Evolutionary conservation across 1,140 invertebrate species (phyloP), one percentile per base, ranked within the genome.

Genomic region (Drosophila kepulauana): DNA sequence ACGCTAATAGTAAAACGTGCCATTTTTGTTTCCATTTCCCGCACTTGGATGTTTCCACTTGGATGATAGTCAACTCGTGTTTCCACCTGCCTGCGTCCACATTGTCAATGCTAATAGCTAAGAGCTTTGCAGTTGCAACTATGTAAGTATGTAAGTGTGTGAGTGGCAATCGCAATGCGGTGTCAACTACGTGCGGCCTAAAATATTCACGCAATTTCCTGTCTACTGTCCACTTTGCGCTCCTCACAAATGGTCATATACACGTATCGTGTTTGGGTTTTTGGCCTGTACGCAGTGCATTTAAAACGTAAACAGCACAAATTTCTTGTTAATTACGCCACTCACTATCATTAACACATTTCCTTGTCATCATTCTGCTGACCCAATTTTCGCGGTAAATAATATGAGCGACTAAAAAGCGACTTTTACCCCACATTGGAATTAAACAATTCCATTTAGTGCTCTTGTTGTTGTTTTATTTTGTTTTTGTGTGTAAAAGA

Each of bases 331-430:
- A 85, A 84, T 85, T 84, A 81, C 81, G 74, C 74, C 74, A 74
- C 58, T 85, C 63, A 59, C 70, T 78, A 85, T 71, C 82, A 81
- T 85, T 85, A 86, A 85, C 75, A 85, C 82, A 85, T 85, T 85
- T 86, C 69, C 75, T 70, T 70, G 81, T 84, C 81, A 84, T 85
- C 77, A 68, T 84, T 84, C 77, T 81, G 63, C 45, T 85, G 82
- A 81, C 78, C 82, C 82, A 81, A 78, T 86, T 85, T 75, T 54
- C 45, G 6, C 63, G 54, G 66, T 72, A 75, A 74, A 62, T 66
- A 70, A 79, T 70, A 74, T 69, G 68, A 82, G 57, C 30, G 16
- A 63, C 58, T 75, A 75, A 51, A 67, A 54, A 70, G 59, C 20
- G 7, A 15, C 61, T 71, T 64, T 66, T 52, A 48, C 63, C 28